Percentiles rank a stretch among this genome's conserved stretches.
phyloP scores from a whole-genome alignment of 2,113 vertebrate genomes.

The Barbus barbus region DNA sequence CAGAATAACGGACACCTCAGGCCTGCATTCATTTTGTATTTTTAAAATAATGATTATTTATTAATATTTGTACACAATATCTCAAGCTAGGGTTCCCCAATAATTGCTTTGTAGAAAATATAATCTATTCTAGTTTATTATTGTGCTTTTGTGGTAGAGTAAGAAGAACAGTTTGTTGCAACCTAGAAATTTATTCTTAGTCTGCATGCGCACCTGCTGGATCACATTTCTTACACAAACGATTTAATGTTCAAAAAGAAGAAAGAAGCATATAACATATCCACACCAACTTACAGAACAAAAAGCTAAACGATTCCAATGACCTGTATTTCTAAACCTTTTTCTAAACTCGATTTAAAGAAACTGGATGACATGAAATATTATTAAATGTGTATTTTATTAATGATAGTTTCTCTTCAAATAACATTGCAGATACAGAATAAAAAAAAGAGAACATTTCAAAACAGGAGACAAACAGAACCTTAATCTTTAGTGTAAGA shows the following conservation, averaged over 20 bases:
- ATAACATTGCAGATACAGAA: constrained; percentile 80
- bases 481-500: constrained; percentile 61
- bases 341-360: neutral
- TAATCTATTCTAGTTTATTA: no score
- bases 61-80: no score
- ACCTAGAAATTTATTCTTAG: no score
- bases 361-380: constrained; percentile 36
- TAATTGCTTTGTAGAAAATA: no score
- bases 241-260: neutral
- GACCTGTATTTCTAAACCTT: neutral
- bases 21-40: no score
- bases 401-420: constrained; percentile 79
- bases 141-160: no score
- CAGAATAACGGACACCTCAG: no score
- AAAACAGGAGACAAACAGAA: constrained; percentile 70
- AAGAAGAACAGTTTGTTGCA: no score
- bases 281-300: neutral
- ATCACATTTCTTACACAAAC: neutral
- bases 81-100: no score
- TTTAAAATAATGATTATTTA: no score
- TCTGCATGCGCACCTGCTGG: no score
- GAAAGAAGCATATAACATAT: neutral
- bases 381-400: constrained; percentile 71
- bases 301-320: neutral
- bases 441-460: constrained; percentile 72